These are phyloP conservation scores for Stratiomys singularior DNA, from an alignment of 2,888 invertebrate species.

Conservation along the genomic window DNA sequence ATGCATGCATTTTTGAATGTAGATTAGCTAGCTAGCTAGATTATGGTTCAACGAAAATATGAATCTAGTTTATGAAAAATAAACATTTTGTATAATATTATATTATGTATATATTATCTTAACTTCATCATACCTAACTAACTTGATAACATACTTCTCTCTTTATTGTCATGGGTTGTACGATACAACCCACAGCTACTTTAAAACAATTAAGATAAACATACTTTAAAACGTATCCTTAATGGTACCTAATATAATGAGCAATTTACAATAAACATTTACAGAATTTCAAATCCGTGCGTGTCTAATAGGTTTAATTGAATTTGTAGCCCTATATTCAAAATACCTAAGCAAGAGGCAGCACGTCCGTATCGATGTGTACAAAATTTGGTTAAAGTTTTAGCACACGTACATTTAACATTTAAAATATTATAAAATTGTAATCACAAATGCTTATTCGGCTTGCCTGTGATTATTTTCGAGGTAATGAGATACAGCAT, in stretches of 20 bases:
- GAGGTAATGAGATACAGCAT: too few species aligned
- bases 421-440: neutral
- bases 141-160: too few species aligned
- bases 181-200: neutral
- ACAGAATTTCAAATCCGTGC: constrained; percentile 27
- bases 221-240: neutral
- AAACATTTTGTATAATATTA: too few species aligned
- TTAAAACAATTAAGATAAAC: constrained; percentile 15
- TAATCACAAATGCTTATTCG: neutral
- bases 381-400: neutral
- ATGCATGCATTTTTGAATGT: too few species aligned
- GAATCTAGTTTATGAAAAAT: too few species aligned
- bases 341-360: neutral
- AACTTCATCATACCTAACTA: too few species aligned
- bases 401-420: constrained; percentile 5
- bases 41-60: too few species aligned
- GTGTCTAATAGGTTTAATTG: constrained; percentile 36
- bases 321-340: neutral
- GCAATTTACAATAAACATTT: constrained; percentile 14
- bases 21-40: too few species aligned
- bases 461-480: neutral
- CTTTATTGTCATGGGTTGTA: too few species aligned
- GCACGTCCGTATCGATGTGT: constrained; percentile 19
- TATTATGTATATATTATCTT: too few species aligned
- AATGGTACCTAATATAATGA: neutral